Evolutionary conservation across 2,888 invertebrate genomes (phyloP).

Genomic region (Plutella xylostella): DNA sequence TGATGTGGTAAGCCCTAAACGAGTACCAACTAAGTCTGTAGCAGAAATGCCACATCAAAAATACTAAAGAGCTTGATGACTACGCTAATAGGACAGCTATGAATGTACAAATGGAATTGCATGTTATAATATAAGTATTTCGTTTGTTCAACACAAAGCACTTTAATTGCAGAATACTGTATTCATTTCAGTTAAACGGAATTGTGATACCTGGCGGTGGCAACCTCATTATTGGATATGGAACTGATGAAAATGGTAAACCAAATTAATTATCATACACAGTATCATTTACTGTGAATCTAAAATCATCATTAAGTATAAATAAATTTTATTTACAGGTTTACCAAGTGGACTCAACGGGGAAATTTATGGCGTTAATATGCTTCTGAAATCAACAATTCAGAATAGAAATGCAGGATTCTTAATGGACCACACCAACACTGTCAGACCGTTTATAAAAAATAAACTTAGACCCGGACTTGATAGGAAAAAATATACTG

Average conservation of each 20-base stretch:
- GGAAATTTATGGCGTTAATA: constrained; percentile 75
- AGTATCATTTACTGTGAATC: background rate
- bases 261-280: background rate
- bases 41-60: too few relatives aligned
- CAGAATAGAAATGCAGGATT: constrained; percentile 45
- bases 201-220: constrained; percentile 70
- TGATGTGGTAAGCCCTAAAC: constrained; percentile 32
- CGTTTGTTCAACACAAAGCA: too few relatives aligned
- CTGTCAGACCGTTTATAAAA: constrained; percentile 26
- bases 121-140: too few relatives aligned
- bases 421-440: constrained; percentile 19
- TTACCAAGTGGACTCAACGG: constrained; percentile 76
- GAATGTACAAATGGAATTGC: too few relatives aligned
- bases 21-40: background rate
- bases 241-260: constrained; percentile 74
- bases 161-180: too few relatives aligned
- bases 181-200: constrained; percentile 70
- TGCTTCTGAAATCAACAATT: constrained; percentile 71
- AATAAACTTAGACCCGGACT: constrained; percentile 35
- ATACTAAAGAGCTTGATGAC: too few relatives aligned
- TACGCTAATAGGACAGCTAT: too few relatives aligned
- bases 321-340: constrained; percentile 35
- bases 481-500: constrained; percentile 31
- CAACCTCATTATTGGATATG: constrained; percentile 77
- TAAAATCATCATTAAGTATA: background rate